These are phyloP conservation scores for Spodoptera littoralis DNA, from an alignment of 2,888 invertebrate species.

Conservation along the genomic window DNA sequence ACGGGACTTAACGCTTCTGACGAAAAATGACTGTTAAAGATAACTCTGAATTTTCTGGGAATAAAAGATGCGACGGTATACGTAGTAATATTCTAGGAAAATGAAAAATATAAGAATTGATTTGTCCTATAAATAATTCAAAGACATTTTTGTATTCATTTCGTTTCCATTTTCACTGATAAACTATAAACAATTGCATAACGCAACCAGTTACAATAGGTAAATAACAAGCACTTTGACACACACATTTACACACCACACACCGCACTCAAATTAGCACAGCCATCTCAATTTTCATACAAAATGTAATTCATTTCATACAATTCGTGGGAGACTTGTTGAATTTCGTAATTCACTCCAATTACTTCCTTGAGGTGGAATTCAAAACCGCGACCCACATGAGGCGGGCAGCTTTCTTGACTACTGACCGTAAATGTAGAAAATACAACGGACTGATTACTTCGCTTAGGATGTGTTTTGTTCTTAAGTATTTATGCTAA, in stretches of 20 bases:
- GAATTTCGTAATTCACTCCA: conserved; percentile 55
- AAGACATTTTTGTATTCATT: too few relatives aligned
- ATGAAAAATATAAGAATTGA: too few relatives aligned
- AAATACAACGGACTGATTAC: conserved; percentile 32
- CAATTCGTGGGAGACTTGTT: conserved; percentile 46
- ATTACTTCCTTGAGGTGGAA: conserved; percentile 60
- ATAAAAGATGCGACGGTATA: too few relatives aligned
- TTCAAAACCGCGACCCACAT: conserved; percentile 65
- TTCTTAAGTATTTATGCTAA: conserved; percentile 1
- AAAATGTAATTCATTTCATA: conserved; percentile 43
- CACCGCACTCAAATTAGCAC: conserved; percentile 2
- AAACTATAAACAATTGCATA: too few relatives aligned
- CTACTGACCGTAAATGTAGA: conserved; percentile 57
- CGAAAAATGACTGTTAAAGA: too few relatives aligned
- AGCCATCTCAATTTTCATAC: conserved; percentile 28
- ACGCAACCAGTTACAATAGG: too few relatives aligned
- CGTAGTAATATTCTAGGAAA: too few relatives aligned
- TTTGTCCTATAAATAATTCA: too few relatives aligned
- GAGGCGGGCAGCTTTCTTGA: conserved; percentile 66
- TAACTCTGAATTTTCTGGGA: too few relatives aligned
- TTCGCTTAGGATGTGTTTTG: conserved; percentile 26
- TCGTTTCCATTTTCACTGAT: too few relatives aligned
- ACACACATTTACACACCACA: background rate
- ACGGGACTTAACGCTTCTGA: too few relatives aligned
- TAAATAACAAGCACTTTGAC: too few relatives aligned